Evolutionary conservation across 2,113 vertebrate genomes (phyloP).

Genomic region (Antidorcas marsupialis): DNA sequence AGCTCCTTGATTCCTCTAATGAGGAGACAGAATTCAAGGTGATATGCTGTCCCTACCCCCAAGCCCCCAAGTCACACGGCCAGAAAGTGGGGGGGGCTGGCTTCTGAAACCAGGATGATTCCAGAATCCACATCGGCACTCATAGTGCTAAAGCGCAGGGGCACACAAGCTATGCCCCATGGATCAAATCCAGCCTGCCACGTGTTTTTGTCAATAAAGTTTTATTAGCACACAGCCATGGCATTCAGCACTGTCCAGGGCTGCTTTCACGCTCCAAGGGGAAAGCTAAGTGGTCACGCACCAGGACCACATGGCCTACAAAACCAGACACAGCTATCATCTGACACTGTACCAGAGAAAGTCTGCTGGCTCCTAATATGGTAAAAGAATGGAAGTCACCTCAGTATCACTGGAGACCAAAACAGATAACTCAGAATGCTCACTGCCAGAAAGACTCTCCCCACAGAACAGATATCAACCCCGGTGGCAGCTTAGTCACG

Average conservation of each 20-base stretch:
- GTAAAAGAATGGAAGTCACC: neutral
- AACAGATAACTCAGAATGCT: neutral
- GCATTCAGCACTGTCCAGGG: neutral
- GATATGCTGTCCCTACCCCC: neutral
- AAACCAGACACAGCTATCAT: neutral
- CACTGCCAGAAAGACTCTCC: neutral
- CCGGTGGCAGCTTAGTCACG: rapidly evolving
- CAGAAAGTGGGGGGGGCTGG: neutral
- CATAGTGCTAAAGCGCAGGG: neutral
- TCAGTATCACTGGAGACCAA: neutral
- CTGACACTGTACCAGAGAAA: neutral
- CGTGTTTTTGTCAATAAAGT: neutral
- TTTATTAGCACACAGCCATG: neutral
- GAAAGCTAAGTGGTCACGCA: neutral
- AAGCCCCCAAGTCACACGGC: neutral
- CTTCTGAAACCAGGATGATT: neutral
- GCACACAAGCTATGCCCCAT: rapidly evolving
- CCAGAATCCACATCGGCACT: neutral
- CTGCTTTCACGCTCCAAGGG: neutral
- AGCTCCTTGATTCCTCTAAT: neutral
- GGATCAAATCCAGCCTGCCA: neutral
- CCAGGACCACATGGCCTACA: neutral
- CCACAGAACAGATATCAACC: neutral
- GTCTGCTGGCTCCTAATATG: neutral
- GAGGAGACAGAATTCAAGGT: neutral